Evolutionary conservation across 2,113 vertebrate genomes (phyloP).

Genomic region (Phoxinus phoxinus): DNA sequence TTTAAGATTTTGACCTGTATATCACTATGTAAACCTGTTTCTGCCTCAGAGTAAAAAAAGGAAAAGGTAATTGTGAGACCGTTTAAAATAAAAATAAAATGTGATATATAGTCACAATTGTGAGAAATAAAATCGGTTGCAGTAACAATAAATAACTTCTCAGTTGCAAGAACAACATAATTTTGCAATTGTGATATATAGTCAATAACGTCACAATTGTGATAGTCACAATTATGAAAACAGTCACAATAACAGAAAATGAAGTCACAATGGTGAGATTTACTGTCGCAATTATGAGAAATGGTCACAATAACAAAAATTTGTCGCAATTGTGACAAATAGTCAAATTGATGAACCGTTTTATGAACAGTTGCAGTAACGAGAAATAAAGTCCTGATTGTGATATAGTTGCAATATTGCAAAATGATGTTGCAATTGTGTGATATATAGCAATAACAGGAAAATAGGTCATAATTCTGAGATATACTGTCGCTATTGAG

Average conservation of each 20-base stretch:
- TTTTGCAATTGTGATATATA: no score
- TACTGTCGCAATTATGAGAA: background rate
- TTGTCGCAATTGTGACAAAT: background rate
- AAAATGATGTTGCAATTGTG: background rate
- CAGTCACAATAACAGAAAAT: background rate
- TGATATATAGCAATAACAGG: background rate
- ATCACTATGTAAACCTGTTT: background rate
- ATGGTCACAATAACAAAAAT: background rate
- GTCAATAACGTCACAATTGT: background rate
- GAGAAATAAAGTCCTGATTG: background rate
- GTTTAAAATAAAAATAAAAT: background rate
- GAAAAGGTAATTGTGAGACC: background rate
- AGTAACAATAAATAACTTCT: background rate
- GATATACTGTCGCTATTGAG: background rate
- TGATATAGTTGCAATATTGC: background rate
- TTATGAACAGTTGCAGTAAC: background rate
- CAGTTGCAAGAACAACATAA: background rate
- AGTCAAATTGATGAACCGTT: background rate
- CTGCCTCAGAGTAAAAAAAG: background rate
- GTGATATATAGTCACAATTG: background rate
- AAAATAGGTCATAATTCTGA: background rate
- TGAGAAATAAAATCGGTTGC: background rate
- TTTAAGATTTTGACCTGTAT: background rate
- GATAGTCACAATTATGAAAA: background rate
- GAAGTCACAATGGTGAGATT: background rate